Conservation (phyloP, 2,113 vertebrate species). For the Aphyosemion australe region DNA sequence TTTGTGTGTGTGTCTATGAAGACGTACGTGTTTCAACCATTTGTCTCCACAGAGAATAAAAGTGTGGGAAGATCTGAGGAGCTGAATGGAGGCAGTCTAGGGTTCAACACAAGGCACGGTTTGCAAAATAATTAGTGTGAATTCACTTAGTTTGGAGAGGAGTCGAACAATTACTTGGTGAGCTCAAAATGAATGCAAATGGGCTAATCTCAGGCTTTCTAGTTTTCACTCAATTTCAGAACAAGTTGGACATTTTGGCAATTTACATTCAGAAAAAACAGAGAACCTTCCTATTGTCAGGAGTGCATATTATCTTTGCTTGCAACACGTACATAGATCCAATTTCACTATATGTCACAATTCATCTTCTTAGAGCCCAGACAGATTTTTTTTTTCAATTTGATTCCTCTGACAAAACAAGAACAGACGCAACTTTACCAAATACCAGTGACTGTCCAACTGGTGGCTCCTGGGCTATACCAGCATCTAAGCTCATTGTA, state of each 20-base stretch:
- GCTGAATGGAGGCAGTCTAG: constrained; percentile 45
- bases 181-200: constrained; percentile 45
- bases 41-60: constrained; percentile 58
- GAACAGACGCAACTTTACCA: too few species aligned
- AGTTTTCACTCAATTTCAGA: neutral
- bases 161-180: constrained; percentile 46
- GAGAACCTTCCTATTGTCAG: neutral
- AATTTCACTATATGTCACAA: neutral
- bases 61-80: constrained; percentile 68
- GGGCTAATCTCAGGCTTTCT: neutral
- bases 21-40: constrained; percentile 32
- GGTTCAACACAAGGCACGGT: constrained; percentile 48
- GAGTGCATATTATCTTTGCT: neutral
- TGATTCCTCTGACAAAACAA: too few species aligned
- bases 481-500: too few species aligned
- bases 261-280: neutral
- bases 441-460: too few species aligned
- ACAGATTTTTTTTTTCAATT: too few species aligned
- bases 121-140: constrained; percentile 62
- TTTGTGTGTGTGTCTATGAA: constrained; percentile 39
- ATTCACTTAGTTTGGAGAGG: constrained; percentile 52
- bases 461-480: too few species aligned
- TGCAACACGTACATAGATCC: neutral
- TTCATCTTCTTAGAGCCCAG: neutral
- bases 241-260: constrained; percentile 1